Base-by-base conservation (phyloP, 2,113 vertebrate species). In the Ctenodactylus gundi region DNA sequence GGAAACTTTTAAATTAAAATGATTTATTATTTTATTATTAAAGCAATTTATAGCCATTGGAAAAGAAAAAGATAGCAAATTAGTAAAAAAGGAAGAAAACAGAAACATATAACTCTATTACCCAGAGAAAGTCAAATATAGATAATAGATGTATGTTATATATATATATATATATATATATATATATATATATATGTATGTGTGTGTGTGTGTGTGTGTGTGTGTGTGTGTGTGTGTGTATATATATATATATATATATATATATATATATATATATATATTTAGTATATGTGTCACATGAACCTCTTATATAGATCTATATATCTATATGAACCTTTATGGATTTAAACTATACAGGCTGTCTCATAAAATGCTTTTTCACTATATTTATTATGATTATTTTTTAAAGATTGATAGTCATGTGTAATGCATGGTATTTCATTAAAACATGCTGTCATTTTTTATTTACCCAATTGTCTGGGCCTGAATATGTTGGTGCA, bases 11-110 rank as follows among this genome's bases (percentile, higher is more conserved):
- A 36, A 93, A 81, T 85, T 94, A 72, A 87, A 87, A 64, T 76
- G 34, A 95, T 77, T 64, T 89, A 82, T 88, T 78, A 75, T 94
- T 90, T 96, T 41, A 87, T 93, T 80, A 87, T 84, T 64, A 78
- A 86, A 90, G 25, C 77, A 58, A 60, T 65, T 86, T 87, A 72
- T 76, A 46, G 18, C 6, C 46, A 76, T 49, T 76, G 41, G 57
- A 87, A 49, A 76, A 82, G 91, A 68, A 89, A 25, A 93, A 41
- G 84, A n/a, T n/a, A n/a, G n/a, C n/a, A 93, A 84, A 89, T 46
- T 51, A 68, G 1, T 14, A 86, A 78, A 80, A 89, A 58, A 12
- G 17, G 34, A 77, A 58, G 89, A 51, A 15, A 60, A 34, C 7
- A 91, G 34, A 73, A 91, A 34, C 11, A 10, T 39, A 1, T 27